These are phyloP conservation scores for Armadillidium nasatum DNA, from an alignment of 1,140 invertebrate species.

Conservation along the genomic window DNA sequence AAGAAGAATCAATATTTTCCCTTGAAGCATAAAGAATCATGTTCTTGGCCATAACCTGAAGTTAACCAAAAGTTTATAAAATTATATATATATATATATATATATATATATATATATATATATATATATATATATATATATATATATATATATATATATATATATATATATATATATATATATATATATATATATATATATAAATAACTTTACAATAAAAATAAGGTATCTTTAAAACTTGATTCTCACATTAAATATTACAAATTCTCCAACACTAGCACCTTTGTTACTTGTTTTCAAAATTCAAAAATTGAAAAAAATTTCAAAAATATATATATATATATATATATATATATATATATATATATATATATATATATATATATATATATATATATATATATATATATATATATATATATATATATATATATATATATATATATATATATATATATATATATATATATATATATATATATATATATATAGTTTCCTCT, in stretches of 20 bases:
- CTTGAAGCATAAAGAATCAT: constrained; percentile 50
- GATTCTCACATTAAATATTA: constrained; percentile 52
- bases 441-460: too few relatives aligned
- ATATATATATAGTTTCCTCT: too few relatives aligned
- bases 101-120: background rate
- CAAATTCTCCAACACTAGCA: constrained; percentile 51
- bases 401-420: too few relatives aligned
- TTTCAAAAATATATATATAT: background rate
- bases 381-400: constrained; percentile 6
- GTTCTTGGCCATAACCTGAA: constrained; percentile 52
- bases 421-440: too few relatives aligned
- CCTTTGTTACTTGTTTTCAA: constrained; percentile 49
- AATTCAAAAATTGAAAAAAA: constrained; percentile 47
- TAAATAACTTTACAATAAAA: constrained; percentile 52
- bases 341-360: constrained; percentile 51
- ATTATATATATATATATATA: background rate
- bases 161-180: background rate
- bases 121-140: background rate
- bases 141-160: background rate
- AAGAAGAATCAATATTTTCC: constrained; percentile 45
- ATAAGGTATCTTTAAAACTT: constrained; percentile 50
- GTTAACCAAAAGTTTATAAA: background rate
- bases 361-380: constrained; percentile 6
- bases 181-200: background rate
- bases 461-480: too few relatives aligned